Percentiles rank a stretch among this genome's conserved stretches.
Conservation (phyloP, 1,140 invertebrate genomes). For the Halotydeus destructor region DNA sequence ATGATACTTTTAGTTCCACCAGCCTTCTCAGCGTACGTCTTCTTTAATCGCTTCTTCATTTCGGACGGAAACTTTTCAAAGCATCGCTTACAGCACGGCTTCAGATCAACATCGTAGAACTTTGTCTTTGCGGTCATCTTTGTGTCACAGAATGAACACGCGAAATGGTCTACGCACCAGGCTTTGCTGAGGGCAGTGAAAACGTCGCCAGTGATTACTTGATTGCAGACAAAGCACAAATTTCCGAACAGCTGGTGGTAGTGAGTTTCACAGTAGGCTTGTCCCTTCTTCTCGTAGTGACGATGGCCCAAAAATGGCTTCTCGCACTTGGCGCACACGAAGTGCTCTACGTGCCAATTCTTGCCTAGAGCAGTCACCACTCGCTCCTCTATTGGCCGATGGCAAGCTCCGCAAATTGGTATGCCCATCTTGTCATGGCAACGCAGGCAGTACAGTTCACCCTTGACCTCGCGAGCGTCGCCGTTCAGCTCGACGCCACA, state of each 20-base stretch:
- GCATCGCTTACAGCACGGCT: slow-evolving; percentile 94
- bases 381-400: slow-evolving; percentile 83
- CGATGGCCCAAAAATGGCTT: slow-evolving; percentile 96
- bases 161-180: slow-evolving; percentile 98
- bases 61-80: slow-evolving; percentile 92
- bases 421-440: slow-evolving; percentile 99
- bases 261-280: slow-evolving; percentile 97
- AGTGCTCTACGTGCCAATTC: slow-evolving; percentile 99
- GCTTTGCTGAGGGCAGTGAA: slow-evolving; percentile 96
- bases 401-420: slow-evolving; percentile 85
- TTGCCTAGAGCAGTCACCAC: slow-evolving; percentile 94
- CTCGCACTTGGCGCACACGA: slow-evolving; percentile 54
- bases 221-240: slow-evolving; percentile 94
- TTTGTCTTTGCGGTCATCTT: slow-evolving; percentile 95
- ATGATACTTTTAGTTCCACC: slow-evolving; percentile 2
- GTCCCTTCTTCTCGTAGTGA: slow-evolving; percentile 95
- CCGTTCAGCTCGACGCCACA: slow-evolving; percentile 36
- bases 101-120: slow-evolving; percentile 96
- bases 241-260: slow-evolving; percentile 98
- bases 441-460: slow-evolving; percentile 84
- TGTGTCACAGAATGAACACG: slow-evolving; percentile 91
- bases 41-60: slow-evolving; percentile 53
- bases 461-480: slow-evolving; percentile 82
- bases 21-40: slow-evolving; percentile 23
- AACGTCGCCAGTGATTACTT: slow-evolving; percentile 90